phyloP scores from a whole-genome alignment of 2,888 invertebrate genomes.

The Drosophila stalkeri region DNA sequence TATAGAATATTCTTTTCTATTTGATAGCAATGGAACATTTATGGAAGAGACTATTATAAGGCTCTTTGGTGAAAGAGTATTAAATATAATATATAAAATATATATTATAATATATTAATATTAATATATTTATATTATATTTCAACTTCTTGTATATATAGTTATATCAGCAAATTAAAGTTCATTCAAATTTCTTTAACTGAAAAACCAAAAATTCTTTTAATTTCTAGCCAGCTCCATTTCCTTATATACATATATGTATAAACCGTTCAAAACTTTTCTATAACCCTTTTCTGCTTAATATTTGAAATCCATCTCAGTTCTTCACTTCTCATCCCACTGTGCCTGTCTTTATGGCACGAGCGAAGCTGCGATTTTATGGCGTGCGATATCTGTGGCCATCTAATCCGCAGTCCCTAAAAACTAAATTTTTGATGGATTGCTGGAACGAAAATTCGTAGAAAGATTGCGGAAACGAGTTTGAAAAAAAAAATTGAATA shows the following conservation, averaged over 20 bases:
- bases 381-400: slow-evolving; percentile 17
- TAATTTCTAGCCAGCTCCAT: background rate
- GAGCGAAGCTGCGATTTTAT: slow-evolving; percentile 35
- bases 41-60: too few relatives aligned
- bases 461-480: slow-evolving; percentile 70
- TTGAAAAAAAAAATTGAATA: slow-evolving; percentile 6
- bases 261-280: background rate
- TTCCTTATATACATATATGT: background rate
- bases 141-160: too few relatives aligned
- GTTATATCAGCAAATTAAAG: too few relatives aligned
- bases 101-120: too few relatives aligned
- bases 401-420: slow-evolving; percentile 46
- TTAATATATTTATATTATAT: too few relatives aligned
- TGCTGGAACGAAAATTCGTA: slow-evolving; percentile 56
- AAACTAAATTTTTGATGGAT: slow-evolving; percentile 72
- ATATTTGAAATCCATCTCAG: background rate
- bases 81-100: too few relatives aligned
- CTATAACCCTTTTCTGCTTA: background rate
- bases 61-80: too few relatives aligned
- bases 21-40: too few relatives aligned
- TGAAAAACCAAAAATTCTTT: background rate
- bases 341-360: slow-evolving; percentile 59
- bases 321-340: background rate
- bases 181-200: background rate
- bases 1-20: too few relatives aligned